Conservation (phyloP, 2,888 invertebrate species). For the Eilema griseolum region DNA sequence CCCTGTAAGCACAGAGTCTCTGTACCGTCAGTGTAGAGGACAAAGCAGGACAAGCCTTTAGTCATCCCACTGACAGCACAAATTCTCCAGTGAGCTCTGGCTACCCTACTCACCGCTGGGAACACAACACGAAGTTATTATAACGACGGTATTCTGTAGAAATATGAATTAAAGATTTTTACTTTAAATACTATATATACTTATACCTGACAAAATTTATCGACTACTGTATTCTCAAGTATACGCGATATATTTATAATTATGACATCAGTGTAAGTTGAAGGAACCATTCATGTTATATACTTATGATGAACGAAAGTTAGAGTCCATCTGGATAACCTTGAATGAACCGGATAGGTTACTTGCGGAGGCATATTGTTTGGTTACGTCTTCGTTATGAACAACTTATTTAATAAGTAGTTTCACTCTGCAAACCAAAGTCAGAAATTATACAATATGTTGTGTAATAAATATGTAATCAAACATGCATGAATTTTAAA, state of each 20-base stretch:
- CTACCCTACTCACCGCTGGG: too few species aligned
- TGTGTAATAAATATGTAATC: not conserved
- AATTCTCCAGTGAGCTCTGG: too few species aligned
- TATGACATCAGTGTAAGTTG: not conserved
- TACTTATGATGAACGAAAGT: not conserved
- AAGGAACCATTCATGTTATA: not conserved
- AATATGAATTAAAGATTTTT: not conserved
- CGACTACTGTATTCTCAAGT: not conserved
- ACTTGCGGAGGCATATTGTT: not conserved
- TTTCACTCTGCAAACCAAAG: not conserved
- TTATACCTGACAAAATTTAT: not conserved
- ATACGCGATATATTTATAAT: not conserved
- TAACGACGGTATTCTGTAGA: too few species aligned
- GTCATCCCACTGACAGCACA: too few species aligned
- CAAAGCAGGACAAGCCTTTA: too few species aligned
- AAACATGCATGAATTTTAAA: not conserved
- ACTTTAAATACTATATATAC: not conserved
- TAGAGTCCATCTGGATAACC: not conserved
- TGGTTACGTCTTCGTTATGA: not conserved
- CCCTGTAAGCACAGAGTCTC: too few species aligned
- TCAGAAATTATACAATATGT: not conserved
- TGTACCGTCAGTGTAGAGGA: too few species aligned
- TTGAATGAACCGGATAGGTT: not conserved
- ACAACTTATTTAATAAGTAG: not conserved
- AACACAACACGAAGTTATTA: too few species aligned